Base-by-base conservation (phyloP, 1,140 invertebrate genomes). In the Lordiphosa clarofinis region DNA sequence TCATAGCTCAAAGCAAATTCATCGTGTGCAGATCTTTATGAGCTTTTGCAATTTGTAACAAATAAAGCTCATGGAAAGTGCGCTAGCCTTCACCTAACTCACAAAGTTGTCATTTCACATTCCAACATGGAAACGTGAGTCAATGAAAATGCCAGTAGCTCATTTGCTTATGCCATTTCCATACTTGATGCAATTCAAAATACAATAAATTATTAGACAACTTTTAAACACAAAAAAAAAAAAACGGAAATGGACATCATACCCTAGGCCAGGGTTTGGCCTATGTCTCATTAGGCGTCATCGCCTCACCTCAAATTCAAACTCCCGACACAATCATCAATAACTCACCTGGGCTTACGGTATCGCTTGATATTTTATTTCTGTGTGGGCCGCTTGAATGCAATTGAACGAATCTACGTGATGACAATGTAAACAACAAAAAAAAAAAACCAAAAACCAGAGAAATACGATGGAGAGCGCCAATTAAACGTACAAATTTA, bases 211-310 rank as follows among this genome's bases (percentile, higher is more conserved):
- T 50, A 63, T 75, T 70, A 31, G 48, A 60, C 65, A 75, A 42
- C 21, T 21, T 21, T 21, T 21, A 21, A 0, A 21, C 21, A n/a
- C n/a, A n/a, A n/a, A n/a, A n/a, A n/a, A n/a, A n/a, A n/a, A 65
- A 53, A 63, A 64, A 60, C 62, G 78, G 76, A 82, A 82, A 73
- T 61, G 68, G 37, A 56, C 59, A 40, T 57, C 52, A 64, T 46
- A 9, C 6, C 8, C 47, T 31, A 48, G 33, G 40, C 66, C 60
- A 61, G 56, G 60, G 19, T 54, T 49, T 57, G 21, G 24, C 24
- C 24, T 28, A 28, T 28, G 24, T 28, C 55, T 58, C 42, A 54
- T 63, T 36, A 63, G 63, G 49, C 46, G 69, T 56, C 44, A 52
- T 37, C 68, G 73, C 15, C 15, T 60, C 33, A 48, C 58, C 43